Base-by-base conservation (phyloP, 2,888 invertebrate species). In the Ichneumoninae sp. region DNA sequence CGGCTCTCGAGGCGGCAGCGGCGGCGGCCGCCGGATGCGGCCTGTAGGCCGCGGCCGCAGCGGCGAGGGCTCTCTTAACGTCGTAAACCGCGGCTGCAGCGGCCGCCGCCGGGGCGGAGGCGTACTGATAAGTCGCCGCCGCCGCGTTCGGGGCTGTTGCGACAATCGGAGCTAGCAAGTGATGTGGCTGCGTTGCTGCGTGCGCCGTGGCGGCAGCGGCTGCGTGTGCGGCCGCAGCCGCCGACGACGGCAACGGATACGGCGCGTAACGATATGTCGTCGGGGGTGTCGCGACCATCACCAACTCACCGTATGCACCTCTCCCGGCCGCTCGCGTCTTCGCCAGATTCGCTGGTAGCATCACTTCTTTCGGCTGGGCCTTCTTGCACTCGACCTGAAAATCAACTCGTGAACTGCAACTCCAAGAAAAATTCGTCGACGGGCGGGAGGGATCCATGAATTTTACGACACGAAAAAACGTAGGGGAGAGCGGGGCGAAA, bases 331-430 rank as follows among this genome's bases (percentile, higher is more conserved):
- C 98, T 94, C 98, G 96, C 95, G 98, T 98, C 96, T 98, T 98
- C 93, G 98, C 98, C 95, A 98, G 95, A 95, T 98, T 98, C 91
- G 98, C 97, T 92, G 99, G 99, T 94, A 99, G 96, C 99, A 99
- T 99, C 93, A 99, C 99, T 96, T 99, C 99, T 96, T 99, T 99
- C 88, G 99, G 99, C 95, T 99, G 99, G 93, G 99, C 99, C 95
- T 99, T 99, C 96, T 99, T 99, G 96, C 99, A 99, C 96, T 99
- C 99, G 95, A 99, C 99, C 99, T 99, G 95, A 60, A 95, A 94
- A 82, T 52, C 79, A 82, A 69, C 65, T 66, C 52, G 22, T 65
- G 19, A 62, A 47, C 65, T 33, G 36, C 65, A 26, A 50, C 7
- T 47, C 44, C 33, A 60, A 10, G 26, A 57, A 47, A 47, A 47